phyloP scores from a whole-genome alignment of 2,113 vertebrate genomes.

The Coptodon rendalli region DNA sequence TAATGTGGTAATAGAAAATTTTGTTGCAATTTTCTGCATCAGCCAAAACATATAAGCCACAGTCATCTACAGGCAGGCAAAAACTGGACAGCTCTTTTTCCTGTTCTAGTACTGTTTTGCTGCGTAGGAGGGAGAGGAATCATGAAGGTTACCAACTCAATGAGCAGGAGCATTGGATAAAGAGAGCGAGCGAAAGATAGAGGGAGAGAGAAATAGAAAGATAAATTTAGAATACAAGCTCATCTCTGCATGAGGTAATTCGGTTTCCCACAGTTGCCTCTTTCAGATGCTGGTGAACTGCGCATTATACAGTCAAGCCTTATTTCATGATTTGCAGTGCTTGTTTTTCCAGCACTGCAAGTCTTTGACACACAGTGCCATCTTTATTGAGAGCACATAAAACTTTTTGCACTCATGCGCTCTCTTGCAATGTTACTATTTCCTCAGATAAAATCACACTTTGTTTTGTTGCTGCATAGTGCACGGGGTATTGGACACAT shows the following conservation, averaged over 20 bases:
- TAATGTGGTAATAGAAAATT: background rate
- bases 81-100: slow-evolving; percentile 27
- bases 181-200: background rate
- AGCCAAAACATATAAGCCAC: background rate
- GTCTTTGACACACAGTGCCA: background rate
- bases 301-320: background rate
- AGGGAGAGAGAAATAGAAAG: background rate
- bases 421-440: background rate
- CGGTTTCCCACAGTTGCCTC: background rate
- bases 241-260: slow-evolving; percentile 15
- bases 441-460: background rate
- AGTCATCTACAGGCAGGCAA: slow-evolving; percentile 35
- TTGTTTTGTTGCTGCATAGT: background rate
- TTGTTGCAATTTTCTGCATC: background rate
- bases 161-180: slow-evolving; percentile 8
- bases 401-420: background rate
- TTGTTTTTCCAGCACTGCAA: background rate
- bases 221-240: slow-evolving; percentile 27
- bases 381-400: background rate
- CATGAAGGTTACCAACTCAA: slow-evolving; percentile 41
- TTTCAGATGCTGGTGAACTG: background rate
- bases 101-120: slow-evolving; percentile 45
- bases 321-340: background rate
- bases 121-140: slow-evolving; percentile 40
- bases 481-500: background rate